Evolutionary conservation across 1,140 invertebrate species (phyloP), one percentile per base, ranked within the genome.

Genomic region (Neodiprion virginianus): DNA sequence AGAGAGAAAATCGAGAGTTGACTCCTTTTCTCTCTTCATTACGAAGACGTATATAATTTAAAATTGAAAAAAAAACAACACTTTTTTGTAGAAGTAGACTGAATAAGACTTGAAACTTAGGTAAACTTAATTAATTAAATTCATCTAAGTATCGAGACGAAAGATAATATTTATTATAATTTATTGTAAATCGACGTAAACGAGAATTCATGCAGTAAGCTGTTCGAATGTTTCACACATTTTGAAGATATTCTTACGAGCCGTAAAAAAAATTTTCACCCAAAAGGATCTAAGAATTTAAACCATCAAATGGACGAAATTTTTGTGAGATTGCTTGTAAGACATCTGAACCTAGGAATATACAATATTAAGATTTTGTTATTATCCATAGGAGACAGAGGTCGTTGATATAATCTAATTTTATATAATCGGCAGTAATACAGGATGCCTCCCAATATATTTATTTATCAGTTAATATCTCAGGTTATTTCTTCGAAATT

Each of bases 161-260:
- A 67, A 69, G 72, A 74, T 76, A 78, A 80, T 82, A 80, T 79
- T 84, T 84, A 83, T 83, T 81, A 79, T 40, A 81, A 83, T 83
- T 81, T 83, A 84, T 81, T 69, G 67, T 5, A 69, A 69, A 69
- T 69, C 21, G 73, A 71, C 69, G 76, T 12, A 11, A 40, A 48
- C 72, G 72, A 61, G 7, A 71, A 74, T 69, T 0, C 1, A 61
- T 61, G 11, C 11, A 61, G 53, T 5, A 61, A 61, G n/a, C 8
- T 61, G 11, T 4, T 12, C 5, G 53, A 61, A 61, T 61, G 53
- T 61, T 61, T 61, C n/a, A 61, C 53, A 14, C 53, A 61, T 61
- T 14, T 61, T 61, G 11, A 61, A 61, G n/a, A 61, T 17, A 14
- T 61, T 61, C 53, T 8, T 61, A 61, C 53, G 53, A 8, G 53